These are phyloP conservation scores for Drosophila paulistorum DNA, from an alignment of 1,140 invertebrate species.

Conservation along the genomic window DNA sequence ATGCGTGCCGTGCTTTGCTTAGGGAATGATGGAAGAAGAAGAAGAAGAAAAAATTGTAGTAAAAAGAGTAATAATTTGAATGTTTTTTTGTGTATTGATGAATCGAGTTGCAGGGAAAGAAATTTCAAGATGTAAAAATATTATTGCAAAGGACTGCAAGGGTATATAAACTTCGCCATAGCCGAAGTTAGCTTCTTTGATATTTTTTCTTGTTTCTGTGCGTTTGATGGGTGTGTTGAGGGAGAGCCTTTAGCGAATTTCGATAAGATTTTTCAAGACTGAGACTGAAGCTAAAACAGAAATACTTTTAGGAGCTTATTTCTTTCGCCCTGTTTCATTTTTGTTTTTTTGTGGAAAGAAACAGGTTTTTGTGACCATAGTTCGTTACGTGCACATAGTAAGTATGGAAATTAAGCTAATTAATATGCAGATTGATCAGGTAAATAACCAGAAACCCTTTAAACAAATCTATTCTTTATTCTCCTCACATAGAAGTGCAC, in stretches of 20 bases:
- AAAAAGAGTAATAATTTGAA: too few species aligned
- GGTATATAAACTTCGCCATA: too few species aligned
- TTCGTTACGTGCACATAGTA: slow-evolving; percentile 30
- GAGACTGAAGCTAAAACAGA: slow-evolving; percentile 27
- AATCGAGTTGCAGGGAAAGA: too few species aligned
- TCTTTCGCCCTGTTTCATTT: slow-evolving; percentile 16
- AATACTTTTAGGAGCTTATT: slow-evolving; percentile 67
- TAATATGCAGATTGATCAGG: slow-evolving; percentile 57
- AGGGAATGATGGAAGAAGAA: too few species aligned
- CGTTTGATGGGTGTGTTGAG: slow-evolving; percentile 39
- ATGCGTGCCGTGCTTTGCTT: too few species aligned
- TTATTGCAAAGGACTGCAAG: too few species aligned
- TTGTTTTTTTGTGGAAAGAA: slow-evolving; percentile 1
- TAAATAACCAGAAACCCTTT: slow-evolving; percentile 38
- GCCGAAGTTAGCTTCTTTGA: too few species aligned
- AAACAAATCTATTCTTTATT: slow-evolving; percentile 35
- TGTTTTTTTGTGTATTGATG: too few species aligned
- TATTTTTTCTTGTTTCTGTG: slow-evolving; percentile 21
- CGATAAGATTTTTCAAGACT: slow-evolving; percentile 60
- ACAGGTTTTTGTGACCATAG: slow-evolving; percentile 56
- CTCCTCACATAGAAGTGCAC: slow-evolving; percentile 62
- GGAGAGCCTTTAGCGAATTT: slow-evolving; percentile 36
- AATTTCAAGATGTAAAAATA: too few species aligned
- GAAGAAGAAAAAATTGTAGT: too few species aligned
- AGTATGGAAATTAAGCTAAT: slow-evolving; percentile 48